phyloP scores from a whole-genome alignment of 2,113 vertebrate genomes.

The Mandrillus leucophaeus region DNA sequence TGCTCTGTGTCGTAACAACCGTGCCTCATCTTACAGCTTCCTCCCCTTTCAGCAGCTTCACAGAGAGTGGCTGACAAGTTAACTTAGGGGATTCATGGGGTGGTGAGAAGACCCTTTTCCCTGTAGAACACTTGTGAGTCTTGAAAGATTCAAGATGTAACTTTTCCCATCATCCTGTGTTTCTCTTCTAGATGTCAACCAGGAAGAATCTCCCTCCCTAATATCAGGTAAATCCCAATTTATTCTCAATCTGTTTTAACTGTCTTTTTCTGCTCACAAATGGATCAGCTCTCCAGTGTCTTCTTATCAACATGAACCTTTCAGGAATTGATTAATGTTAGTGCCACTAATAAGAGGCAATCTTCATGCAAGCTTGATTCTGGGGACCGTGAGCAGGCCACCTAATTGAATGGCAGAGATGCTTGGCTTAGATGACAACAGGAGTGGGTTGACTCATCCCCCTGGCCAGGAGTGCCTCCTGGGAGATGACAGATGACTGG shows the following conservation, averaged over 20 bases:
- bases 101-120: not conserved
- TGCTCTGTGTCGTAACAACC: accelerated
- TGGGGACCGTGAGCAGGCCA: too few species aligned
- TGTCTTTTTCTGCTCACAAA: accelerated
- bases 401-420: not conserved
- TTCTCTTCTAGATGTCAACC: not conserved
- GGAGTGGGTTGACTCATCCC: accelerated
- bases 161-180: not conserved
- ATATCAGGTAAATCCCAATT: not conserved
- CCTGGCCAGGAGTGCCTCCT: not conserved
- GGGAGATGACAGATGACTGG: too few species aligned
- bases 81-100: too few species aligned
- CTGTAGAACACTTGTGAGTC: not conserved
- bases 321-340: not conserved
- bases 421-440: not conserved
- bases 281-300: not conserved
- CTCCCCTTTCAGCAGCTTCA: too few species aligned
- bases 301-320: not conserved
- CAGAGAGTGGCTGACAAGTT: too few species aligned
- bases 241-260: not conserved
- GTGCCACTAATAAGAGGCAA: not conserved
- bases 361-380: too few species aligned
- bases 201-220: accelerated
- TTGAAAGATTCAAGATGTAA: not conserved
- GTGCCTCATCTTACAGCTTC: too few species aligned